Evolutionary conservation across 2,797 vertebrate genomes (phyloP).

Genomic region (Sebastes nivosus): DNA sequence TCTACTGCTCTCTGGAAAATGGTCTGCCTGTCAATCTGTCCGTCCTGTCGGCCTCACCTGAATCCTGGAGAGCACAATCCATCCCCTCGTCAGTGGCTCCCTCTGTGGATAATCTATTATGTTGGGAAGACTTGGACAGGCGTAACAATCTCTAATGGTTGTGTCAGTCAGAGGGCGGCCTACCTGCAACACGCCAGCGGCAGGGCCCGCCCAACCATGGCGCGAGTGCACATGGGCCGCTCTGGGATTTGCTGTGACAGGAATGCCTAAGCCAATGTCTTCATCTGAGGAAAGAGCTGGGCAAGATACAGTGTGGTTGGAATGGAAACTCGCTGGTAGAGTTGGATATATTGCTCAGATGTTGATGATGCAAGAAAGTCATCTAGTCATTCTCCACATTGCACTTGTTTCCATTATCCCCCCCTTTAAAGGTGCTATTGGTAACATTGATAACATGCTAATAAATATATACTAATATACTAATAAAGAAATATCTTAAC

Average conservation of each 20-base stretch:
- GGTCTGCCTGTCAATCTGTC: constrained; percentile 61
- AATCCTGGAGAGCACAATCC: constrained; percentile 35
- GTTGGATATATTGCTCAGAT: not conserved
- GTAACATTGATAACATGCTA: no score
- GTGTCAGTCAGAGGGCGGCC: constrained; percentile 70
- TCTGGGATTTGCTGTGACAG: constrained; percentile 36
- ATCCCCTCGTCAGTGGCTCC: constrained; percentile 46
- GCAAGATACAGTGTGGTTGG: not conserved
- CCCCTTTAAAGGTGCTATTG: not conserved
- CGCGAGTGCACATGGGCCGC: constrained; percentile 11
- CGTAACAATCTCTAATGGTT: constrained; percentile 72
- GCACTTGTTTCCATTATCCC: not conserved
- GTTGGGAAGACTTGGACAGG: constrained; percentile 67
- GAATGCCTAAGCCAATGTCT: constrained; percentile 36
- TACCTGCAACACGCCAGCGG: constrained; percentile 9
- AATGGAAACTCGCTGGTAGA: not conserved
- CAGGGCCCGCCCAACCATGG: constrained; percentile 16
- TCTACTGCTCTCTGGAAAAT: constrained; percentile 65
- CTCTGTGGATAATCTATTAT: constrained; percentile 68
- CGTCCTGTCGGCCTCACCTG: constrained; percentile 39
- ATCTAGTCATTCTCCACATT: not conserved
- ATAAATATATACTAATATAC: no score
- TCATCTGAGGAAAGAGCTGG: constrained; percentile 27
- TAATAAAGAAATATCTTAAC: not conserved
- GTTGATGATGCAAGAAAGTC: not conserved